These are phyloP conservation scores for Heliocidaris erythrogramma DNA, from an alignment of 35 echinoderm and acorn worm genomes.

Conservation along the genomic window DNA sequence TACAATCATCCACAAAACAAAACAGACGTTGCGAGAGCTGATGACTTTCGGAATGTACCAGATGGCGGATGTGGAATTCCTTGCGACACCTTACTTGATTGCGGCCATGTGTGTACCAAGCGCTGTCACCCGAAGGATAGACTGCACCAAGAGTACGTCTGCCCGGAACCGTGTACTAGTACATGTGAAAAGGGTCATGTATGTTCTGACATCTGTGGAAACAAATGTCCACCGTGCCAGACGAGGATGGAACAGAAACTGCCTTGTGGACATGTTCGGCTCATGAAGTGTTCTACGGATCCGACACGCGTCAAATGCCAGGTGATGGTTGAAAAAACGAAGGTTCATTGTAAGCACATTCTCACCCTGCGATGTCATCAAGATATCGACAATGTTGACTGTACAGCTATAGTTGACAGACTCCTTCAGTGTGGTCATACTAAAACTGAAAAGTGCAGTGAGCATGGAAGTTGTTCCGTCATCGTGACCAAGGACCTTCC, in stretches of 20 bases:
- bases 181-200: slow-evolving; percentile 21
- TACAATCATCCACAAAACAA: slow-evolving; percentile 71
- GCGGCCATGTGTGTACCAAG: slow-evolving; percentile 72
- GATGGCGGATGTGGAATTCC: slow-evolving; percentile 68
- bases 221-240: slow-evolving; percentile 53
- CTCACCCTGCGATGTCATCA: slow-evolving; percentile 12
- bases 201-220: slow-evolving; percentile 15
- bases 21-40: slow-evolving; percentile 34
- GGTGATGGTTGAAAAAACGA: background rate
- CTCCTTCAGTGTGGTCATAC: slow-evolving; percentile 47
- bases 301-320: background rate
- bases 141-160: slow-evolving; percentile 58
- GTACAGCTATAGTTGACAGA: background rate
- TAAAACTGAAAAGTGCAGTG: slow-evolving; percentile 10
- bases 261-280: slow-evolving; percentile 16
- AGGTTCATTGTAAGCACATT: slow-evolving; percentile 31
- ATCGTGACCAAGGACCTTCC: slow-evolving; percentile 8
- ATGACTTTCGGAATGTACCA: slow-evolving; percentile 70
- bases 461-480: background rate
- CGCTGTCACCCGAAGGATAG: slow-evolving; percentile 69
- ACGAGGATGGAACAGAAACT: slow-evolving; percentile 22
- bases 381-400: background rate
- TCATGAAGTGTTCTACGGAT: background rate
- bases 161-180: slow-evolving; percentile 46
- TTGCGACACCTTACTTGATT: slow-evolving; percentile 63